phyloP scores from a whole-genome alignment of 2,888 invertebrate species.

The Volucella inflata region DNA sequence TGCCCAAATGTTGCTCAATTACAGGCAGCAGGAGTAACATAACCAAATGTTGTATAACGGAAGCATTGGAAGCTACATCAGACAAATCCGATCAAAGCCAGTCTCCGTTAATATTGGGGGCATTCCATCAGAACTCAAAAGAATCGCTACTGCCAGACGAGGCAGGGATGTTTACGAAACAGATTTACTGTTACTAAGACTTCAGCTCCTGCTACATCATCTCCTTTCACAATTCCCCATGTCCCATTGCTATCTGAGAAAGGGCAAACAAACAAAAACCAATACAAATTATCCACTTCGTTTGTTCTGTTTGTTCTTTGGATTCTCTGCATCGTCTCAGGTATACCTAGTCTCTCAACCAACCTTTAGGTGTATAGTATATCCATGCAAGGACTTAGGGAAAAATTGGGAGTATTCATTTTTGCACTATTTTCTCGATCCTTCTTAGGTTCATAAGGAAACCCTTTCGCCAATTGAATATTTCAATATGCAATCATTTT shows the following conservation, averaged over 20 bases:
- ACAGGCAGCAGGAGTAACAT: slow-evolving; percentile 15
- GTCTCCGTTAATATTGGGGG: slow-evolving; percentile 25
- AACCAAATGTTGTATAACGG: too few species aligned
- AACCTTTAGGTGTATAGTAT: slow-evolving; percentile 4
- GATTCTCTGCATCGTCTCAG: slow-evolving; percentile 26
- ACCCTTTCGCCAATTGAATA: slow-evolving; percentile 72
- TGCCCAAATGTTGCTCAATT: slow-evolving; percentile 53
- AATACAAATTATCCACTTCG: slow-evolving; percentile 69
- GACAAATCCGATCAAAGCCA: slow-evolving; percentile 49
- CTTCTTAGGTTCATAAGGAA: slow-evolving; percentile 55
- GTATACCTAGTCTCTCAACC: not conserved
- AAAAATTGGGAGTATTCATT: slow-evolving; percentile 37
- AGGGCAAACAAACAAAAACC: slow-evolving; percentile 59
- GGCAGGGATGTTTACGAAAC: not conserved
- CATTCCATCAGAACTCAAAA: slow-evolving; percentile 20
- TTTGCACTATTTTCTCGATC: slow-evolving; percentile 50
- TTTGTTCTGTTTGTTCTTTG: slow-evolving; percentile 59
- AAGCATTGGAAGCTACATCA: not conserved
- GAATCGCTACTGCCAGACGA: too few species aligned
- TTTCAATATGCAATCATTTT: slow-evolving; percentile 74
- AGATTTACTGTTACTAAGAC: slow-evolving; percentile 1
- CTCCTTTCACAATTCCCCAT: not conserved
- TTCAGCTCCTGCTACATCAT: not conserved
- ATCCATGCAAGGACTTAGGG: slow-evolving; percentile 37
- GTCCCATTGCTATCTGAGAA: slow-evolving; percentile 34